Evolutionary conservation across 2,113 vertebrate genomes (phyloP).

Genomic region (Lepisosteus osseus): DNA sequence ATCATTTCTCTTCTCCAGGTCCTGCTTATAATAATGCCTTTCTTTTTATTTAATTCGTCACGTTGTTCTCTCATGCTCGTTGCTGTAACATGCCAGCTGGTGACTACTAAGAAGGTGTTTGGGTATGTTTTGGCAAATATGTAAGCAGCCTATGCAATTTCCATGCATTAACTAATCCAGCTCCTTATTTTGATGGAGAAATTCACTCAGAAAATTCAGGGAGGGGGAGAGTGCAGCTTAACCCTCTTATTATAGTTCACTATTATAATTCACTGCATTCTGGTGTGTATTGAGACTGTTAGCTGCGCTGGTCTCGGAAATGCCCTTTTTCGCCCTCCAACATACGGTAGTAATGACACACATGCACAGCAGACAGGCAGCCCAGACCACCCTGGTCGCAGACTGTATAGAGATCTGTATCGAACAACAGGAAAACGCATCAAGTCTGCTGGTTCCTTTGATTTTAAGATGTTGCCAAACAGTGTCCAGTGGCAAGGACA

Average conservation of each 20-base stretch:
- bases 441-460: too few species aligned
- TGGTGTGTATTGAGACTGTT: constrained; percentile 61
- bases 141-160: background rate
- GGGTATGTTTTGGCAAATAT: constrained; percentile 26
- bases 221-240: too few species aligned
- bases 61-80: constrained; percentile 36
- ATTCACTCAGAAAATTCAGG: too few species aligned
- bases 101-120: constrained; percentile 31
- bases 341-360: constrained; percentile 58
- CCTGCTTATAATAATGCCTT: constrained; percentile 41
- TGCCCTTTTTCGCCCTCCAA: constrained; percentile 41
- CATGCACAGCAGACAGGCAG: constrained; percentile 58
- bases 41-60: constrained; percentile 43
- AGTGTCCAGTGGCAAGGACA: background rate
- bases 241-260: too few species aligned
- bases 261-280: constrained; percentile 27
- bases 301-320: constrained; percentile 37
- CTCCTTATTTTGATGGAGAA: too few species aligned
- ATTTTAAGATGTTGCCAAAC: too few species aligned
- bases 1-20: constrained; percentile 36
- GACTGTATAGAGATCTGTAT: constrained; percentile 21
- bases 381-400: constrained; percentile 50
- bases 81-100: constrained; percentile 45
- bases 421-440: too few species aligned
- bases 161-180: background rate